Conservation (phyloP, 2,113 vertebrate species). For the Trichechus manatus region DNA sequence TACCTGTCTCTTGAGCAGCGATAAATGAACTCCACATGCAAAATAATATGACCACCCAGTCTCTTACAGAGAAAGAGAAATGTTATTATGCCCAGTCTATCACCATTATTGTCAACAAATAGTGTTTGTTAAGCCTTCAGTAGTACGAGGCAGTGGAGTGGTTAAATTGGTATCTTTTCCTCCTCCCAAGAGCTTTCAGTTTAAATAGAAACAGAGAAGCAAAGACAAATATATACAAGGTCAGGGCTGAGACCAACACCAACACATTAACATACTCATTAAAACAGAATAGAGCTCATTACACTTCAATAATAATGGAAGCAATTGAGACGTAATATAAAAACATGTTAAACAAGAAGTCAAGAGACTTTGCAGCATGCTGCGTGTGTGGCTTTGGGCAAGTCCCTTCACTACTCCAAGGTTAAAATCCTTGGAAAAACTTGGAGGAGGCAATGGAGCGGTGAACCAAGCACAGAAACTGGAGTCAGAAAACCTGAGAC, state of each 20-base stretch:
- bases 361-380: background rate
- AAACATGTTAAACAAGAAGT: constrained; percentile 49
- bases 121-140: constrained; percentile 61
- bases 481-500: background rate
- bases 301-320: constrained; percentile 61
- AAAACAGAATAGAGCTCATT: constrained; percentile 70
- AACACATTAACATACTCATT: constrained; percentile 78
- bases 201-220: constrained; percentile 75
- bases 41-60: background rate
- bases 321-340: constrained; percentile 24
- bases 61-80: constrained; percentile 5
- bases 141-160: constrained; percentile 30
- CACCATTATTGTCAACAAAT: constrained; percentile 64
- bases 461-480: background rate
- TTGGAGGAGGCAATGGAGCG: background rate
- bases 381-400: background rate
- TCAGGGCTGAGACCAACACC: constrained; percentile 69
- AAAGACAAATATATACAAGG: constrained; percentile 78
- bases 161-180: constrained; percentile 56
- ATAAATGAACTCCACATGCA: background rate
- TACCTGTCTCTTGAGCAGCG: background rate
- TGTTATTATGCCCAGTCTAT: constrained; percentile 60
- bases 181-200: constrained; percentile 63
- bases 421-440: background rate
- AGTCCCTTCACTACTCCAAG: background rate